A percentile compares a stretch with the other conserved stretches of the same genome.
phyloP scores from a whole-genome alignment of 2,113 vertebrate genomes.

The Odocoileus virginianus region DNA sequence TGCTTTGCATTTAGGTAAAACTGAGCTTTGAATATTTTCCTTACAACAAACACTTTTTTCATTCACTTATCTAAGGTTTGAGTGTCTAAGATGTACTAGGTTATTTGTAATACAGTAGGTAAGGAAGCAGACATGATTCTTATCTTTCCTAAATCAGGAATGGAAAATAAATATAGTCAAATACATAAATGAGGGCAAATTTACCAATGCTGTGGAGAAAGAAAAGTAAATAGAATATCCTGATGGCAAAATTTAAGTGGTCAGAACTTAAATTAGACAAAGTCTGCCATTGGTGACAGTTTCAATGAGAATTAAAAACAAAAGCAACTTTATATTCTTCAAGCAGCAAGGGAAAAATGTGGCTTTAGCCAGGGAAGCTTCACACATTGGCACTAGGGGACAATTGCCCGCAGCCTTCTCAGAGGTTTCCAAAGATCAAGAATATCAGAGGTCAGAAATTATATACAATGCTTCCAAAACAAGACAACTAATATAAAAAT shows the following conservation, averaged over 20 bases:
- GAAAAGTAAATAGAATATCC: not conserved
- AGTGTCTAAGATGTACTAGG: not conserved
- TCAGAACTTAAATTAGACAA: not conserved
- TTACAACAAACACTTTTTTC: not conserved
- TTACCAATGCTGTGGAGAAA: not conserved
- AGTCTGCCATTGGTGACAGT: not conserved
- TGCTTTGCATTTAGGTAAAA: not conserved
- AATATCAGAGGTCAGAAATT: not conserved
- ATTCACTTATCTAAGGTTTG: not conserved
- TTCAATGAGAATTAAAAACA: not conserved
- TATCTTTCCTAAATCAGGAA: not conserved
- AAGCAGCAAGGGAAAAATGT: accelerated
- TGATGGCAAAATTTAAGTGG: not conserved
- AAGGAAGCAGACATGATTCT: not conserved
- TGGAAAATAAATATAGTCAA: not conserved
- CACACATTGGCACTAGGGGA: not conserved
- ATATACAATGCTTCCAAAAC: not conserved
- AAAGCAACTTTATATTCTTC: not conserved
- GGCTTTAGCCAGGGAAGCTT: not conserved
- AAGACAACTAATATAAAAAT: not conserved
- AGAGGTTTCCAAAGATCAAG: not conserved
- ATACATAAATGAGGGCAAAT: not conserved
- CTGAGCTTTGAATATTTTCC: not conserved
- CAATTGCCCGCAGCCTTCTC: not conserved
- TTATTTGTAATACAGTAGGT: not conserved